Base-by-base conservation (phyloP, 2,888 invertebrate species). In the Operophtera brumata region DNA sequence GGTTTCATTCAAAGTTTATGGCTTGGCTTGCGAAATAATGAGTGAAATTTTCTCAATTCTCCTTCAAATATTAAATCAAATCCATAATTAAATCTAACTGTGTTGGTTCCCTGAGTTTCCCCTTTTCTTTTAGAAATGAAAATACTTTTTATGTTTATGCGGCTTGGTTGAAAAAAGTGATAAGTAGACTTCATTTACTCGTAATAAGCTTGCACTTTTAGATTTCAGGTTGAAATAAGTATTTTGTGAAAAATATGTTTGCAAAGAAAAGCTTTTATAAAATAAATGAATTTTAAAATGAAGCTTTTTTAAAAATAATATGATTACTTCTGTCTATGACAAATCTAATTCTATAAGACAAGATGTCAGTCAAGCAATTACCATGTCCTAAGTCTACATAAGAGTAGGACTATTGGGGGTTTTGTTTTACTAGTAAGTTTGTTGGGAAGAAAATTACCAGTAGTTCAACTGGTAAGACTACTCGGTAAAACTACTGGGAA, bases 1-100 rank as follows among this genome's bases (percentile, higher is more conserved):
- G 64, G 62, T 54, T 63, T 62, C 65, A 66, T 66, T 59, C 64
- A 64, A 66, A 69, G 62, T 69, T 65, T 65, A 67, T 68, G 63
- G 65, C 62, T 62, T 63, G 62, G 64, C 57, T 65, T 61, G 59
- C 62, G 57, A 65, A 68, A 69, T 71, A 71, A 73, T 72, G 70
- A 71, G 69, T 71, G 60, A 63, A 72, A 71, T 69, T 69, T 69
- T 61, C 60, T 63, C 63, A 62, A 66, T 68, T 65, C 61, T 55
- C 65, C 54, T 58, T 55, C 59, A 68, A 59, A 61, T 64, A 61
- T 61, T 62, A 62, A 66, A 64, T 61, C 61, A 64, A 64, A 62
- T 64, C 58, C 47, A 61, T 61, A 62, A 65, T 62, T 60, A 63
- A 62, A 60, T 64, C 54, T 64, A 43, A 57, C 59, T 49, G 57